Conservation (phyloP, 2,888 invertebrate genomes). For the Bembecia ichneumoniformis region DNA sequence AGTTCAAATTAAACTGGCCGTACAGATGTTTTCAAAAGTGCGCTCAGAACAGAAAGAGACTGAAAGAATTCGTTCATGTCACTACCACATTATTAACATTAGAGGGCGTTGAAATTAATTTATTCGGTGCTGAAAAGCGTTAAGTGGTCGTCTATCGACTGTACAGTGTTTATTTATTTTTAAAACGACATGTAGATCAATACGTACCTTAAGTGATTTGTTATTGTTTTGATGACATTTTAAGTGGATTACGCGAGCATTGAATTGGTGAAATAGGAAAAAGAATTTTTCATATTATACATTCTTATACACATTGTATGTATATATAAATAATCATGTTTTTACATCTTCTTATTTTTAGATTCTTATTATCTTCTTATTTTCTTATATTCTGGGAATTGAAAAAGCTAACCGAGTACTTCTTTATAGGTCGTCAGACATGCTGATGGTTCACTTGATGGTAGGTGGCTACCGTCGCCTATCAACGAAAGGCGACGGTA, state of each 20-base stretch:
- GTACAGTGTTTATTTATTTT: background rate
- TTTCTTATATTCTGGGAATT: no score
- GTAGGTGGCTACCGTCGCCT: no score
- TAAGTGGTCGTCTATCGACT: background rate
- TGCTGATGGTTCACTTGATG: no score
- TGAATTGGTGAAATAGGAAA: background rate
- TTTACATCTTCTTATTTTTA: no score
- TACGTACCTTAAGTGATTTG: background rate
- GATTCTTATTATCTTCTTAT: no score
- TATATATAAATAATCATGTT: no score
- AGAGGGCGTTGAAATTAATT: slow-evolving; percentile 16
- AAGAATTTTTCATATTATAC: no score
- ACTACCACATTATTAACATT: slow-evolving; percentile 28
- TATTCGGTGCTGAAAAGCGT: slow-evolving; percentile 8
- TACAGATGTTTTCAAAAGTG: slow-evolving; percentile 29
- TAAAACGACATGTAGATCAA: background rate
- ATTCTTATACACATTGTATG: no score
- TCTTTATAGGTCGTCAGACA: no score
- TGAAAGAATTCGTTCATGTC: slow-evolving; percentile 27
- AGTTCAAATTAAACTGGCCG: slow-evolving; percentile 21
- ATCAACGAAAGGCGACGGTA: no score
- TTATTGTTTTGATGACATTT: background rate
- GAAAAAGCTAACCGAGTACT: no score
- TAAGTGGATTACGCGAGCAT: background rate
- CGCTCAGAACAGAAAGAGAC: slow-evolving; percentile 17